phyloP scores from a whole-genome alignment of 2,888 invertebrate species.

The Ochlodes sylvanus region DNA sequence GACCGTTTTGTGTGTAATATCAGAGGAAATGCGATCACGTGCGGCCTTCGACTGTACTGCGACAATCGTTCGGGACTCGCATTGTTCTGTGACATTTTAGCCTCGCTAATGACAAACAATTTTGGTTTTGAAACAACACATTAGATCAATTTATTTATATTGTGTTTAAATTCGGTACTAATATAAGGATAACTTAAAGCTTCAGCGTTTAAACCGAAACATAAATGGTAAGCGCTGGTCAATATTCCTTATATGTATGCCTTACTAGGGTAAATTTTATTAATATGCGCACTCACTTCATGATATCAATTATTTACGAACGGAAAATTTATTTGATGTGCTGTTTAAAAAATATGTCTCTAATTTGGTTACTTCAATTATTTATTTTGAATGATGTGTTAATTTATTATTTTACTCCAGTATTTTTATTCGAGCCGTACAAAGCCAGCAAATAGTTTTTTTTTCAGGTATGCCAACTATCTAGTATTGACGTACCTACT shows the following conservation, averaged over 20 bases:
- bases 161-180: slow-evolving; percentile 69
- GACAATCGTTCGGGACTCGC: slow-evolving; percentile 65
- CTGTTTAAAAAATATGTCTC: too few relatives aligned
- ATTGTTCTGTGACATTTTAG: slow-evolving; percentile 85
- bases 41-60: slow-evolving; percentile 71
- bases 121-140: slow-evolving; percentile 79
- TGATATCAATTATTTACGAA: too few relatives aligned
- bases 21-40: slow-evolving; percentile 80
- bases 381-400: too few relatives aligned
- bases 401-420: too few relatives aligned
- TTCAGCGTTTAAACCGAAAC: background rate
- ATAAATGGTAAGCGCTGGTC: background rate
- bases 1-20: slow-evolving; percentile 67
- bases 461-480: too few relatives aligned
- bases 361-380: too few relatives aligned
- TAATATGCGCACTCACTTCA: too few relatives aligned
- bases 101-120: slow-evolving; percentile 82
- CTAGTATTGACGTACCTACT: too few relatives aligned
- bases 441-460: too few relatives aligned
- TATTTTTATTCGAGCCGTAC: too few relatives aligned
- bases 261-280: too few relatives aligned
- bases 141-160: slow-evolving; percentile 67
- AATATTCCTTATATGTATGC: background rate
- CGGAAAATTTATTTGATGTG: too few relatives aligned
- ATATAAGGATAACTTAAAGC: slow-evolving; percentile 50